Percentiles rank a stretch among this genome's conserved stretches.
Evolutionary conservation across 2,797 vertebrate genomes (phyloP).

Genomic region (Trichosurus vulpecula): DNA sequence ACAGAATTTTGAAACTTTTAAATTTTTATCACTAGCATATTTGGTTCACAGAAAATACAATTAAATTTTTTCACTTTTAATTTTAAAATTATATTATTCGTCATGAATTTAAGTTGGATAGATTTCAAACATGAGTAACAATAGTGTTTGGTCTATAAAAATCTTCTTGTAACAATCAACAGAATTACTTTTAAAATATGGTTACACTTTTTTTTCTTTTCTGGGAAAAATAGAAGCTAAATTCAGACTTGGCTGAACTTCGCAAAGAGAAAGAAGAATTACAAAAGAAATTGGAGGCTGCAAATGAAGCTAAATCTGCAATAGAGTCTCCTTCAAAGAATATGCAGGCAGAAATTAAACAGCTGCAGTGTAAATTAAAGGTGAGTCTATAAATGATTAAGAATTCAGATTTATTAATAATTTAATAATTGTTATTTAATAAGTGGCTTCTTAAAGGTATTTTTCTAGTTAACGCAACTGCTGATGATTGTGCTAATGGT

Average conservation of each 20-base stretch:
- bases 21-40: conserved; percentile 22
- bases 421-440: background rate
- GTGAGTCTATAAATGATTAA: conserved; percentile 82
- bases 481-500: conserved; percentile 27
- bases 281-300: conserved; percentile 90
- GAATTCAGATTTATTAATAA: background rate
- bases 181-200: conserved; percentile 44
- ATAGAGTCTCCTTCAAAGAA: conserved; percentile 83
- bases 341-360: conserved; percentile 91
- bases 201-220: conserved; percentile 58
- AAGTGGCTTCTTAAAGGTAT: conserved; percentile 18
- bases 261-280: conserved; percentile 92
- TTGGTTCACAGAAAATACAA: conserved; percentile 6
- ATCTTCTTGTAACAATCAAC: conserved; percentile 33
- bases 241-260: conserved; percentile 88
- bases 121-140: background rate
- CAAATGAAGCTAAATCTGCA: conserved; percentile 84
- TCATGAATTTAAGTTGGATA: background rate
- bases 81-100: background rate
- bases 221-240: conserved; percentile 87
- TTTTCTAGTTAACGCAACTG: conserved; percentile 31
- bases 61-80: background rate
- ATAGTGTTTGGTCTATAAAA: background rate
- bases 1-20: background rate
- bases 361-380: conserved; percentile 93